phyloP scores from a whole-genome alignment of 2,797 vertebrate species.

The Syndactyla subalaris region DNA sequence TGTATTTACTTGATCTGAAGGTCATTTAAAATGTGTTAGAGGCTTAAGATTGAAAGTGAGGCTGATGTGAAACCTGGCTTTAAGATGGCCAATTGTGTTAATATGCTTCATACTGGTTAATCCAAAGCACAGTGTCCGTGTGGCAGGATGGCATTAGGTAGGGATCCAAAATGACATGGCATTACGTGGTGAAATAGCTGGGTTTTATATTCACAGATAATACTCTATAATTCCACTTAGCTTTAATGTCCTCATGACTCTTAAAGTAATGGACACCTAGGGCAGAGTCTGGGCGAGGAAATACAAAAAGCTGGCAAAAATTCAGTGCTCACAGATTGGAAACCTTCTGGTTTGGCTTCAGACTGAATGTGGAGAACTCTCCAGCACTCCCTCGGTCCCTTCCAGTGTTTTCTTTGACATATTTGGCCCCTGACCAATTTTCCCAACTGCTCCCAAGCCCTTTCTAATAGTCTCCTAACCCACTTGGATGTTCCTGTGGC shows the following conservation, averaged over 20 bases:
- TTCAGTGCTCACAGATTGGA: conserved; percentile 25
- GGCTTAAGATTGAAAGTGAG: conserved; percentile 25
- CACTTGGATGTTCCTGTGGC: conserved; percentile 30
- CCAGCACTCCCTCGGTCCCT: neutral
- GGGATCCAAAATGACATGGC: neutral
- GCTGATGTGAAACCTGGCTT: conserved; percentile 3
- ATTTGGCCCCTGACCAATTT: conserved; percentile 55
- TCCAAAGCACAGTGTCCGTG: neutral
- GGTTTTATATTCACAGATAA: neutral
- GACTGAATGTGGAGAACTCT: conserved; percentile 6
- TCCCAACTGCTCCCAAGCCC: conserved; percentile 56
- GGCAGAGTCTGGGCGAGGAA: neutral
- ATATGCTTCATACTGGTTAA: neutral
- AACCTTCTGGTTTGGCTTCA: conserved; percentile 47
- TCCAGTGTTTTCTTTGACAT: conserved; percentile 46
- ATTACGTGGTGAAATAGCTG: neutral
- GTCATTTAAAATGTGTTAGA: conserved; percentile 46
- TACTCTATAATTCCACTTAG: neutral
- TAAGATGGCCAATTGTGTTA: neutral
- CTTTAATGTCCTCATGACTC: neutral
- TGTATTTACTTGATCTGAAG: conserved; percentile 20
- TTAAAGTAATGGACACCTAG: conserved; percentile 6
- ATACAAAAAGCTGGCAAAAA: neutral
- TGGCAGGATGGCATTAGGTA: neutral
- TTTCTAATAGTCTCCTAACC: conserved; percentile 40